A percentile compares a stretch with the other conserved stretches of the same genome.
Evolutionary conservation across 2,888 invertebrate genomes (phyloP).

Genomic region (Apamea sordens): DNA sequence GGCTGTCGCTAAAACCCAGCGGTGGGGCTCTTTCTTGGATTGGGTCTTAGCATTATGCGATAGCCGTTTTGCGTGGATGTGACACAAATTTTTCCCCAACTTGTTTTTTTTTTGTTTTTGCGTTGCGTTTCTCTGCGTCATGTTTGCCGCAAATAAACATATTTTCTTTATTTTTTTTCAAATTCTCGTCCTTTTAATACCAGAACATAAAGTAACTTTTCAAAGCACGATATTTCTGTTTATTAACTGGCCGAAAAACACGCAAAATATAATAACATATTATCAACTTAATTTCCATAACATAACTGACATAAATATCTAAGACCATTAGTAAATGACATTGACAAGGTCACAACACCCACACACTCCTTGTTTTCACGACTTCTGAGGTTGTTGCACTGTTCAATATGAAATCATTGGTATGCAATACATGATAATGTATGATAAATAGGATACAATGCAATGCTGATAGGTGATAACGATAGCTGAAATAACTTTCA

Average conservation of each 20-base stretch:
- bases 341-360: constrained; percentile 46
- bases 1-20: not conserved
- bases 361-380: constrained; percentile 11
- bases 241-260: not conserved
- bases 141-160: not conserved
- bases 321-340: constrained; percentile 32
- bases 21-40: not conserved
- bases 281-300: constrained; percentile 29
- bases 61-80: not conserved
- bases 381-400: constrained; percentile 50
- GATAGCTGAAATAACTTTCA: constrained; percentile 31
- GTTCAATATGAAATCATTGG: constrained; percentile 31
- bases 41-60: not conserved
- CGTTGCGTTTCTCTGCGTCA: not conserved
- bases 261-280: not conserved
- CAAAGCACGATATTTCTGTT: not conserved
- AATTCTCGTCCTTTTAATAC: not conserved
- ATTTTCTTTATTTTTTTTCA: not conserved
- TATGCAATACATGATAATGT: constrained; percentile 32
- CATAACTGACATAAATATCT: constrained; percentile 37
- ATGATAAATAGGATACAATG: constrained; percentile 38
- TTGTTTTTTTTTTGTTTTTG: not conserved
- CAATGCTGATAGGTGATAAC: constrained; percentile 33
- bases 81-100: not conserved
- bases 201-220: not conserved